Conservation (phyloP, 92 coral and sea anemone genomes). For the Heteractis magnifica region DNA sequence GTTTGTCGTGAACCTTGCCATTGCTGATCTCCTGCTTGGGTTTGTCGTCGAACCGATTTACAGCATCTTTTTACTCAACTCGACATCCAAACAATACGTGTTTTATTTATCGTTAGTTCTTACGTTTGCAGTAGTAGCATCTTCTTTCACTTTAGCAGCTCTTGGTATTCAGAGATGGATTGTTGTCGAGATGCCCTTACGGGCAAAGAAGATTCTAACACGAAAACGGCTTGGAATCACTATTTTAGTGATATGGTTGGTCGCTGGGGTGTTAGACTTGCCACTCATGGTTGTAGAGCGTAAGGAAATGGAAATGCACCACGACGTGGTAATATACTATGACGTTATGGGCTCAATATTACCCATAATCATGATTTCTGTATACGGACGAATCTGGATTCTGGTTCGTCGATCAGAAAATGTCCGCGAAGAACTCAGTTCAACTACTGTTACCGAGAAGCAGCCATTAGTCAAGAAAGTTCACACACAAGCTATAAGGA, state of each 20-base stretch:
- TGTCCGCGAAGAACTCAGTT: not conserved
- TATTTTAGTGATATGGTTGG: not conserved
- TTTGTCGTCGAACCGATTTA: not conserved
- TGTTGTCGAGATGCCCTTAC: not conserved
- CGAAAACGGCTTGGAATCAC: not conserved
- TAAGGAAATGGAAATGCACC: not conserved
- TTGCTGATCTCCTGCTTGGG: slow-evolving; percentile 12
- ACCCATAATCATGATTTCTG: not conserved
- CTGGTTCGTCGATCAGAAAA: slow-evolving; percentile 6
- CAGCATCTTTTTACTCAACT: not conserved
- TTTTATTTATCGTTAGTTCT: not conserved
- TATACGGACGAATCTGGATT: slow-evolving; percentile 8
- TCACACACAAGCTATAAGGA: not conserved
- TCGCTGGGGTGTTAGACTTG: not conserved
- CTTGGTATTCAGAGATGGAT: slow-evolving; percentile 8
- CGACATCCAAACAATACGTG: not conserved
- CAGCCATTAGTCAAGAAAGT: not conserved
- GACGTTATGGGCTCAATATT: not conserved
- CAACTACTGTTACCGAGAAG: not conserved
- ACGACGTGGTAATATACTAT: not conserved
- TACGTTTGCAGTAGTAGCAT: not conserved
- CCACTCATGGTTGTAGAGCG: not conserved
- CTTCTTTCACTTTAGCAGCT: slow-evolving; percentile 6
- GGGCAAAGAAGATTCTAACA: not conserved
- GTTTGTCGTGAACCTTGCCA: not conserved